phyloP scores from a whole-genome alignment of 2,113 vertebrate species.

The Antechinus flavipes region DNA sequence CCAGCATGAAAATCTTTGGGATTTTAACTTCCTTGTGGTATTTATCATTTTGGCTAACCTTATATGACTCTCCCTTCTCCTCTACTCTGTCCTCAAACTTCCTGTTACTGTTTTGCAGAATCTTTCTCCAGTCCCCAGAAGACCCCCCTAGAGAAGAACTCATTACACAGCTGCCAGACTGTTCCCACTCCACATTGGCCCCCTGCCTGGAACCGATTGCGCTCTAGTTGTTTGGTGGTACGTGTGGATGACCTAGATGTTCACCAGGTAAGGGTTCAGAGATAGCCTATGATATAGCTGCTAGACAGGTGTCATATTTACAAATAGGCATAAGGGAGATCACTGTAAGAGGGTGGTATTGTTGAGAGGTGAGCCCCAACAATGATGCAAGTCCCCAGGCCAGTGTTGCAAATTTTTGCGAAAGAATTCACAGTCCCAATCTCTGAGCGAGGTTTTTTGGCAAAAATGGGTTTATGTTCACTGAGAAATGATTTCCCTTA shows the following conservation, averaged over 20 bases:
- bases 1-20: background rate
- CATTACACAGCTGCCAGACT: constrained; percentile 51
- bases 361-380: too few relatives aligned
- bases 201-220: constrained; percentile 90
- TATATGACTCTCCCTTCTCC: constrained; percentile 16
- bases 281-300: fast-evolving
- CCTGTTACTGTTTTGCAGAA: constrained; percentile 74
- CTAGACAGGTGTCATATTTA: background rate
- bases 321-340: background rate
- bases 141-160: constrained; percentile 74
- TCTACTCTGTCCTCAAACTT: constrained; percentile 41
- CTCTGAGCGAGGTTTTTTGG: too few relatives aligned
- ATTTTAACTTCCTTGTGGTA: constrained; percentile 13
- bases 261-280: constrained; percentile 89
- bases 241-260: constrained; percentile 96
- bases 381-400: too few relatives aligned
- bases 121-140: constrained; percentile 77
- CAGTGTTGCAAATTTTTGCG: too few relatives aligned
- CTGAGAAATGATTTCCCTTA: too few relatives aligned
- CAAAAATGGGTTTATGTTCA: too few relatives aligned
- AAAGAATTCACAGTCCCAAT: too few relatives aligned
- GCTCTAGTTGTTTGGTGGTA: constrained; percentile 94
- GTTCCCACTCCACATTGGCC: constrained; percentile 54
- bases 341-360: background rate
- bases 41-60: constrained; percentile 18